Conservation (phyloP, 2,797 vertebrate genomes). For the Enoplosus armatus region DNA sequence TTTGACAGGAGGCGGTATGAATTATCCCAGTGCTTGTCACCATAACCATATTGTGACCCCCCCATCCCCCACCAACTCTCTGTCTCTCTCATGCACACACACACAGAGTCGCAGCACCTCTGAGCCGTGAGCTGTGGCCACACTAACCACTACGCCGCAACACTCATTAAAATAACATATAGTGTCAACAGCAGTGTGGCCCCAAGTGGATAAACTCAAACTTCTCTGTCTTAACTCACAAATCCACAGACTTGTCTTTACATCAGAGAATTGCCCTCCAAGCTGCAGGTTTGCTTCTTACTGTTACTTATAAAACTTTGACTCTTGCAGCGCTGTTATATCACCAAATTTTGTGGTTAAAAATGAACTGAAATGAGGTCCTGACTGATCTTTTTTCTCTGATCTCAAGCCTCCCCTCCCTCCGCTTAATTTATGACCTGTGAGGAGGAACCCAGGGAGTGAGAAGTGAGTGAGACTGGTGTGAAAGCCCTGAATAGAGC, state of each 20-base stretch:
- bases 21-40: slow-evolving; percentile 69
- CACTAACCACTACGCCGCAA: slow-evolving; percentile 78
- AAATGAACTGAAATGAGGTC: slow-evolving; percentile 73
- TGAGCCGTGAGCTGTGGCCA: slow-evolving; percentile 67
- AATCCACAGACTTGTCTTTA: slow-evolving; percentile 51
- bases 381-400: slow-evolving; percentile 80
- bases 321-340: slow-evolving; percentile 40
- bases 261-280: slow-evolving; percentile 19
- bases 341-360: slow-evolving; percentile 59
- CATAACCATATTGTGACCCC: slow-evolving; percentile 70
- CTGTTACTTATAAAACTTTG: slow-evolving; percentile 28
- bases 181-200: slow-evolving; percentile 78
- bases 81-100: slow-evolving; percentile 29
- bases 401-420: slow-evolving; percentile 72
- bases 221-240: slow-evolving; percentile 60
- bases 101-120: slow-evolving; percentile 55
- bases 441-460: slow-evolving; percentile 83
- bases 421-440: slow-evolving; percentile 86
- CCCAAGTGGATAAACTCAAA: slow-evolving; percentile 73
- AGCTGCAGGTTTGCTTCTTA: slow-evolving; percentile 24
- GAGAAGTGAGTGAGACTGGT: slow-evolving; percentile 88
- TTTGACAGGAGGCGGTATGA: slow-evolving; percentile 74
- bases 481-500: slow-evolving; percentile 86
- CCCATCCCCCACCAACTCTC: slow-evolving; percentile 41
- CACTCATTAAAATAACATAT: slow-evolving; percentile 86